Base-by-base conservation (phyloP, 2,888 invertebrate species). In the Buathra laborator region DNA sequence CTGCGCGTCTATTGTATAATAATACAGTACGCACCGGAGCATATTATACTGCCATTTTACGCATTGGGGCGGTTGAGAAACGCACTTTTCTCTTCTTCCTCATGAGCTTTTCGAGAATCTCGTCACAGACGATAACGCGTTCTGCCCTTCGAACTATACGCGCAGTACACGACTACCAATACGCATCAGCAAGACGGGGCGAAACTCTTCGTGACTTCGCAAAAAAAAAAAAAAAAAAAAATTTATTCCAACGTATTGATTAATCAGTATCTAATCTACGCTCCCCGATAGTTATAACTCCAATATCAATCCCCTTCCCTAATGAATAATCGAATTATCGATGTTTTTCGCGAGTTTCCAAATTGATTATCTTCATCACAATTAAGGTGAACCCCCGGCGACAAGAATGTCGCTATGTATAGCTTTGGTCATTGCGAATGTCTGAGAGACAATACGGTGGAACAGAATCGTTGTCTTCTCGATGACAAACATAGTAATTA, bases 401-500 rank as follows among this genome's bases (percentile, higher is more conserved):
- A 24, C 24, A 24, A 24, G 24, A 24, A 24, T 12, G 24, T 2
- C 56, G 3, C 24, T 24, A 56, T 16, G 10, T 12, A 56, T 24
- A 10, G 19, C 56, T 10, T 19, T 24, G 56, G 62, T 37, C 14
- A 62, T 14, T 62, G 32, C 32, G 48, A 48, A 62, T 75, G 62
- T 14, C 64, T 24, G 48, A 48, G 48, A 32, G 74, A 64, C 9
- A 14, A 48, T 32, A 16, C 48, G 24, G 44, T 16, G 3, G 59
- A 62, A 62, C 29, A 12, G 29, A 12, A 12, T 5, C 12, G 16
- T 12, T 5, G 16, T 14, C 9, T 70, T 12, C 32, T 59, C 48
- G 37, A 16, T 46, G 59, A 78, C 70, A 70, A 62, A 70, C 59
- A 70, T 37, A 59, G 46, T 81, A 68, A 81, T 74, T 81, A 81